These are phyloP conservation scores for Choloepus hoffmanni DNA, from an alignment of 2,113 vertebrate genomes.

Conservation along the genomic window DNA sequence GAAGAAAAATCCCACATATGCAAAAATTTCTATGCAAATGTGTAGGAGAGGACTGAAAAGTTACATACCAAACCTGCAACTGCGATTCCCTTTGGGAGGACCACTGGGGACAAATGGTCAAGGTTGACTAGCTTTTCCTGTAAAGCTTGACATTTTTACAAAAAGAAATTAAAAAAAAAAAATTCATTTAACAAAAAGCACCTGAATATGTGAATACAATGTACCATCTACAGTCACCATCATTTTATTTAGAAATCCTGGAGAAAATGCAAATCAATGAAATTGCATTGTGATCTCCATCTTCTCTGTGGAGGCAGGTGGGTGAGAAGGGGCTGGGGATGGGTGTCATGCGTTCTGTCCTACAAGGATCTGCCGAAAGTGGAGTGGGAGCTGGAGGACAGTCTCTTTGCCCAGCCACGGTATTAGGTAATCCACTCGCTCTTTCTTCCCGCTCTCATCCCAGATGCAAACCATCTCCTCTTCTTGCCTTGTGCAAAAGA, in stretches of 20 bases:
- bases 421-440: accelerated
- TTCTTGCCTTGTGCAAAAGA: neutral
- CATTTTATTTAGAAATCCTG: too few relatives aligned
- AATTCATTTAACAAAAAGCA: too few relatives aligned
- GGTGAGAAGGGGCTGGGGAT: neutral
- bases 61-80: accelerated
- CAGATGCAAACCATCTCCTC: neutral
- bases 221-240: neutral
- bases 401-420: accelerated
- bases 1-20: neutral
- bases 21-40: neutral
- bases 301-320: accelerated
- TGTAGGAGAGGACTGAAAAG: neutral
- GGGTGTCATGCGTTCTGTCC: neutral
- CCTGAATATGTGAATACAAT: neutral
- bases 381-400: too few relatives aligned
- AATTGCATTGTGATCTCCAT: too few relatives aligned
- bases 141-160: neutral
- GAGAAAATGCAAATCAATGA: neutral
- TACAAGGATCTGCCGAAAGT: neutral
- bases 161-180: neutral
- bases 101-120: accelerated
- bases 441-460: too few relatives aligned
- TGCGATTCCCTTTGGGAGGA: neutral
- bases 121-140: neutral